Base-by-base conservation (phyloP, 2,888 invertebrate species). In the Dicycla oo region DNA sequence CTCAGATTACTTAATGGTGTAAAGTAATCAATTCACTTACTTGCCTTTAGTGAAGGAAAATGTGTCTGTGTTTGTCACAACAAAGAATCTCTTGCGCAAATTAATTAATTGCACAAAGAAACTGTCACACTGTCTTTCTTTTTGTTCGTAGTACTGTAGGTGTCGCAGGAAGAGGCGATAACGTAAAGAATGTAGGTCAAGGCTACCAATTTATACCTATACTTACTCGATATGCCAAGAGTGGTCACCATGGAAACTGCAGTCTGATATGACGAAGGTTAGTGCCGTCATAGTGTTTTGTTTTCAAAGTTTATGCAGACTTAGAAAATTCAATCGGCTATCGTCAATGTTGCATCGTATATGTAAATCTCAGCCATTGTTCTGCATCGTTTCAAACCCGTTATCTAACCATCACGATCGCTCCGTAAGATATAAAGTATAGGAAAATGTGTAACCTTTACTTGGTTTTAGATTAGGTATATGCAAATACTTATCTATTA, bases 321-420 rank as follows among this genome's bases (percentile, higher is more conserved):
- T 13, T 47, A 60, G 49, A 70, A 75, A 63, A 80, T 57, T 65
- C 57, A 26, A 65, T 70, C 64, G 49, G 18, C 75, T 45, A 65
- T 80, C 34, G 23, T 73, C 68, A 68, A 71, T 80, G 74, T 75
- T 70, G 71, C 69, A 64, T 75, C 73, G 67, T 81, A 54, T 82
- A 87, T 87, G 87, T 84, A 86, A 88, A 86, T 84, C 74, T 73
- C 60, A 53, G 73, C 75, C 71, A 82, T 87, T 87, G 86, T 88
- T 87, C 79, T 80, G 61, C 38, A 51, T 69, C 69, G 81, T 76
- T 84, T 82, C 72, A 74, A 71, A 69, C 68, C 65, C 75, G 69
- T 80, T 86, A 82, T 81, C 80, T 80, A 60, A 73, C 81, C 78
- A 79, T 82, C 49, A 4, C 13, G 4, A 10, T 45, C 67, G 69